A percentile compares a stretch with the other conserved stretches of the same genome.
Conservation (phyloP, 1,140 invertebrate genomes). For the Zelostemma sp. region DNA sequence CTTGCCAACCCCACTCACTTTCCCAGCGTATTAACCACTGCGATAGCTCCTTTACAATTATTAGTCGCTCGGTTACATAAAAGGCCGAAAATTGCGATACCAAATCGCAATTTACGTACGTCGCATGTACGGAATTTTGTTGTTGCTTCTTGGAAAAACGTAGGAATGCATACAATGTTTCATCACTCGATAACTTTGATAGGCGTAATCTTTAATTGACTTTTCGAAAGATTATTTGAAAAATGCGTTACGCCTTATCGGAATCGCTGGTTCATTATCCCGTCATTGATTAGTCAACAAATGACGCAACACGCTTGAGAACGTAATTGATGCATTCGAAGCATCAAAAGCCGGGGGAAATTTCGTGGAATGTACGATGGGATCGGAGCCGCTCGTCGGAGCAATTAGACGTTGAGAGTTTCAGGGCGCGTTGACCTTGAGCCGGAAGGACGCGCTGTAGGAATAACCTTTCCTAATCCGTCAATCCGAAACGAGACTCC, state of each 20-base stretch:
- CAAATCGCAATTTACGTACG: too few species aligned
- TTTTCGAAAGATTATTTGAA: too few species aligned
- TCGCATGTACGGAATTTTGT: too few species aligned
- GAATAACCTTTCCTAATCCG: too few species aligned
- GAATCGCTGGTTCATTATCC: conserved; percentile 30
- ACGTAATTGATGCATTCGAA: background rate
- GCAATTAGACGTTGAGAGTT: background rate
- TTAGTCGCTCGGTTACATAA: conserved; percentile 69
- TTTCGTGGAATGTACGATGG: background rate
- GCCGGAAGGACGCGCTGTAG: too few species aligned
- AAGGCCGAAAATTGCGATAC: conserved; percentile 52
- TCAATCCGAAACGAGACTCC: too few species aligned
- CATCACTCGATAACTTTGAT: too few species aligned
- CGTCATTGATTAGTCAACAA: conserved; percentile 47
- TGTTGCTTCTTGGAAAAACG: too few species aligned
- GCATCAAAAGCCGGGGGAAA: background rate
- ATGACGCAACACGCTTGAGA: conserved; percentile 8
- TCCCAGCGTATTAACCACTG: conserved; percentile 65
- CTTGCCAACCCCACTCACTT: conserved; percentile 47
- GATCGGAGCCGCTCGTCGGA: background rate
- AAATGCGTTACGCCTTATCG: too few species aligned
- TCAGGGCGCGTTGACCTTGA: background rate
- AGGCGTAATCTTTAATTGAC: too few species aligned
- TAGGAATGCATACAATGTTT: too few species aligned
- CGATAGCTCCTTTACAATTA: conserved; percentile 70